Base-by-base conservation (phyloP, 1,140 invertebrate genomes). In the Drosophila lacertosa region DNA sequence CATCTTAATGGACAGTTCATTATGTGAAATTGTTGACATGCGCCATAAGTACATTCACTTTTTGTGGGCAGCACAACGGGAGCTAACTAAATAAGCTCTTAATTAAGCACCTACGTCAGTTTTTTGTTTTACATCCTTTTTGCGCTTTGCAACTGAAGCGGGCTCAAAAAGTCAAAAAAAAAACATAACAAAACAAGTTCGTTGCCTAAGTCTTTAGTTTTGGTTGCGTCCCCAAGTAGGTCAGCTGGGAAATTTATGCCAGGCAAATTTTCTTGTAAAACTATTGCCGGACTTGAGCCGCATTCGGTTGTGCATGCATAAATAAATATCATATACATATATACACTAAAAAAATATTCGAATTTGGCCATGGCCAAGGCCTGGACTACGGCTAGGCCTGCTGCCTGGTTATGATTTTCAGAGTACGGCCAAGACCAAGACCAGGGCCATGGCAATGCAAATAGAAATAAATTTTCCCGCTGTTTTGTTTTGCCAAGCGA, bases 31-130 rank as follows among this genome's bases (percentile, higher is more conserved):
- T 55, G 60, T 55, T 65, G 50, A 55, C 70, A 42, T 45, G 37
- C 29, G 37, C 53, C 62, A 58, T 37, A 50, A 50, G 55, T 59
- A 32, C 66, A 71, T 71, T 71, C 68, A 71, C 68, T 71, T 66
- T 53, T 47, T 45, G 39, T 16, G 39, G 22, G 4, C 32, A 57
- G 16, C 47, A 9, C 39, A 59, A 76, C 60, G 74, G 72, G 55
- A 86, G 76, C 58, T 68, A 66, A 53, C 66, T 45, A 74, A 77
- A 84, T 84, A 75, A 84, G 80, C 81, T 86, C 81, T 84, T 84
- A 84, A 84, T 84, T 84, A 84, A 84, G 81, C 68, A 86, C 71
- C 81, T 66, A 73, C 71, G 77, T 84, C 77, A 86, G 64, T 48
- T 70, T 75, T 76, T 75, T 59, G 42, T 51, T 42, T 39, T 42